These are phyloP conservation scores for Agonum fuliginosum DNA, from an alignment of 2,888 invertebrate species.

Conservation along the genomic window DNA sequence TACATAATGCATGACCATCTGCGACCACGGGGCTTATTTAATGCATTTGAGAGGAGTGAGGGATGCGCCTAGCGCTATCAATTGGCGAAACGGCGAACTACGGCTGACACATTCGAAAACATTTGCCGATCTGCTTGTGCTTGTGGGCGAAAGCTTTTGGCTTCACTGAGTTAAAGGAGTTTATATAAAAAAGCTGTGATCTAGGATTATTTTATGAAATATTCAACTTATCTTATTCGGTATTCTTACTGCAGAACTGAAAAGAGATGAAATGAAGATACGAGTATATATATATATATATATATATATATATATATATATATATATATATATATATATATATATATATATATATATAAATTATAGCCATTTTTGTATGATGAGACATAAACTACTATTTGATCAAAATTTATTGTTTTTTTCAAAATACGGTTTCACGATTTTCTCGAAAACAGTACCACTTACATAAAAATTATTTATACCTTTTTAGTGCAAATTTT, in stretches of 20 bases:
- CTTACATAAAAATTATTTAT: too few relatives aligned
- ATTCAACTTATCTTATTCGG: neutral
- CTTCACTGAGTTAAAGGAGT: neutral
- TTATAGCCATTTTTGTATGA: too few relatives aligned
- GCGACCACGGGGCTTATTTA: neutral
- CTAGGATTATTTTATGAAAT: neutral
- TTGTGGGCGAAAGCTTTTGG: neutral
- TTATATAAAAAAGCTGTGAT: neutral
- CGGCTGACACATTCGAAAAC: neutral
- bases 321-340: too few relatives aligned
- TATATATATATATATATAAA: too few relatives aligned
- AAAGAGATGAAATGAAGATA: too few relatives aligned
- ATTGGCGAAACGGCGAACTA: conserved; percentile 7
- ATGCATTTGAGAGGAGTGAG: conserved; percentile 18
- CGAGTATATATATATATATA: too few relatives aligned
- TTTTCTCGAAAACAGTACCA: too few relatives aligned
- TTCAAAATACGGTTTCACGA: too few relatives aligned
- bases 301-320: too few relatives aligned
- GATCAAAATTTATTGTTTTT: too few relatives aligned
- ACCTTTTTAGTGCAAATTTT: too few relatives aligned
- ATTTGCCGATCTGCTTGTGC: conserved; percentile 12
- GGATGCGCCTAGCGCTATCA: neutral
- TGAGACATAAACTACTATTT: too few relatives aligned
- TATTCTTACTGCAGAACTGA: neutral
- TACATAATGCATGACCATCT: conserved; percentile 46